phyloP scores from a whole-genome alignment of 1,140 invertebrate species.

The Notospermus geniculatus region DNA sequence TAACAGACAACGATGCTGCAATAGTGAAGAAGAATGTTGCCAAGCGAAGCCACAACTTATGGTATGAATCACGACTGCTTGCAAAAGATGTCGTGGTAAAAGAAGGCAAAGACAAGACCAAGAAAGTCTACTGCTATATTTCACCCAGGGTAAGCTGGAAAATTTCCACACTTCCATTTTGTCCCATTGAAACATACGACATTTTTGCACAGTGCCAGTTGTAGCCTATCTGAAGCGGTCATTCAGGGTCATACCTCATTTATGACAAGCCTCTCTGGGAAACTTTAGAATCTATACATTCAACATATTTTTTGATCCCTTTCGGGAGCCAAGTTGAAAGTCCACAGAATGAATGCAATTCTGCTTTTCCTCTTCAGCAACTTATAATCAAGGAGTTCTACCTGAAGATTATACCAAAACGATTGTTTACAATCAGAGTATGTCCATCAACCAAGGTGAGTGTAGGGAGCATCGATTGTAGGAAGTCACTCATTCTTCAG shows the following conservation, averaged over 20 bases:
- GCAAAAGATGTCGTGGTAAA: constrained; percentile 62
- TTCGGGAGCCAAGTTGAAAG: too few relatives aligned
- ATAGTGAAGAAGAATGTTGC: constrained; percentile 84
- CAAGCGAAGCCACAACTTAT: constrained; percentile 78
- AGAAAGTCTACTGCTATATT: constrained; percentile 82
- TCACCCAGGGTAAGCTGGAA: constrained; percentile 53
- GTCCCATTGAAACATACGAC: too few relatives aligned
- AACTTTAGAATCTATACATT: too few relatives aligned
- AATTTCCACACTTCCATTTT: neutral
- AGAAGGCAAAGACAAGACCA: constrained; percentile 69
- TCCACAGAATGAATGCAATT: constrained; percentile 3
- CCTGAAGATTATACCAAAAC: constrained; percentile 86
- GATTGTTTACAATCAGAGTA: constrained; percentile 85
- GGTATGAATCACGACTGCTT: constrained; percentile 80
- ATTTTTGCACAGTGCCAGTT: too few relatives aligned
- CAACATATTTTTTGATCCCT: too few relatives aligned
- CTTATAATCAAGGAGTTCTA: constrained; percentile 89
- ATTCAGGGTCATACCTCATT: too few relatives aligned
- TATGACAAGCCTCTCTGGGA: too few relatives aligned
- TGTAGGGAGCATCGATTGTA: too few relatives aligned
- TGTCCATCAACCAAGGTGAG: constrained; percentile 86
- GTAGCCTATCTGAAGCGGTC: too few relatives aligned
- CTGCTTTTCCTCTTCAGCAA: constrained; percentile 63
- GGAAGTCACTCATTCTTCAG: too few relatives aligned
- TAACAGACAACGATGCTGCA: constrained; percentile 75